A percentile compares a stretch with the other conserved stretches of the same genome.
Evolutionary conservation across 1,140 invertebrate species (phyloP).

Genomic region (Proales similis): DNA sequence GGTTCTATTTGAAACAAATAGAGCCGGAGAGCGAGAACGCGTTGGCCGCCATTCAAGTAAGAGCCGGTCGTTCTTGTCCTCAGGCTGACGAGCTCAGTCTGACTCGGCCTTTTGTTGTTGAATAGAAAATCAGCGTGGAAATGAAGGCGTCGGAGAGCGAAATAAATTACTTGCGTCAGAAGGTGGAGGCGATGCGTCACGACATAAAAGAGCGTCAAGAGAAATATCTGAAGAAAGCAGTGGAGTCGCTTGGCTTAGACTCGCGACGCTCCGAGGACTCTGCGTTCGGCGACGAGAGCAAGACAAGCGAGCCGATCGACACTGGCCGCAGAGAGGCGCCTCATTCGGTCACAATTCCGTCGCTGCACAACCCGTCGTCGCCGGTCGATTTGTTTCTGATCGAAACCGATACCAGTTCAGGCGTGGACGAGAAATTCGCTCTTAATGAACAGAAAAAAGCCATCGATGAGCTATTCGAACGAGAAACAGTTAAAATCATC

Average conservation of each 20-base stretch:
- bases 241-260: neutral
- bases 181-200: constrained; percentile 10
- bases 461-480: neutral
- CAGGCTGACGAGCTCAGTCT: no score
- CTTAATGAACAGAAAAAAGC: neutral
- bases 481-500: constrained; percentile 10
- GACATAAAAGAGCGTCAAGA: constrained; percentile 24
- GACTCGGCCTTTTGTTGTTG: no score
- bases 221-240: neutral
- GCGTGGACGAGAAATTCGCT: neutral
- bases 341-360: constrained; percentile 27
- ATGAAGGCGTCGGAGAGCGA: constrained; percentile 31
- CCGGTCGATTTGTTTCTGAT: constrained; percentile 13
- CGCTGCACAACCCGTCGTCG: constrained; percentile 5
- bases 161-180: constrained; percentile 16
- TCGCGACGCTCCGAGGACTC: constrained; percentile 14
- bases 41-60: constrained; percentile 24
- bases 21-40: constrained; percentile 6
- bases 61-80: no score
- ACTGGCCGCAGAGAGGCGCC: no score
- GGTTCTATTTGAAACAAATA: constrained; percentile 25
- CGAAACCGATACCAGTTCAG: constrained; percentile 10
- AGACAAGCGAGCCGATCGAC: constrained; percentile 9
- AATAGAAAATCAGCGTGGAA: no score
- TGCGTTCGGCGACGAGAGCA: constrained; percentile 19